Base-by-base conservation (phyloP, 2,113 vertebrate species). In the Corythornis cristatus region DNA sequence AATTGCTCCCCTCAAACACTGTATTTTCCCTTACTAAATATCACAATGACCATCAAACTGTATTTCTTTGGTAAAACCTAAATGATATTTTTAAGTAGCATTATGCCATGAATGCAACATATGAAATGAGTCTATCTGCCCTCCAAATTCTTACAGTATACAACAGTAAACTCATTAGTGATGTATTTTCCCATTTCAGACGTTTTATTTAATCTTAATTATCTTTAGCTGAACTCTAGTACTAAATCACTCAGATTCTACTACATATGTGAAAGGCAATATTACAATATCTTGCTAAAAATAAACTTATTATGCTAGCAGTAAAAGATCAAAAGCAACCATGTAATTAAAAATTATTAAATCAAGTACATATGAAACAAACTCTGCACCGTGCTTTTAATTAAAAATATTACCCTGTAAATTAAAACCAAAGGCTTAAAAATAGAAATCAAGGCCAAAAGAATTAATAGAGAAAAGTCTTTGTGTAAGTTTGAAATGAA, bases 391-490 rank as follows among this genome's bases (percentile, higher is more conserved):
- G 20, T 74, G 33, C 40, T 88, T 93, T 95, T 87, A 83, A 94
- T 94, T 93, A 85, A 92, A 90, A 90, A 85, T n/a, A 76, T 62
- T 95, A 92, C 21, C 58, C 68, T 89, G 33, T 33, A 87, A 84
- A 92, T 89, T 83, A 74, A 93, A 94, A 87, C 7, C 3, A 22
- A 88, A 90, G 23, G 20, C 50, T 87, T 84, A 56, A 91, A 93
- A 87, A 83, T 10, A 85, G 19, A 31, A 31, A 72, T 51, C 26
- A 57, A 57, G 37, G 23, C 57, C 21, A 56, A 60, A 68, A 89
- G 21, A 67, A 53, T 62, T 79, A 73, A 6, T 57, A 13, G 12
- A 51, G 23, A 72, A 66, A 80, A 88, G 11, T 40, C 43, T 68
- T 35, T 26, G 15, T 43, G 6, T 8, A 64, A 74, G 33, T 51